phyloP scores from a whole-genome alignment of 2,797 vertebrate species.

The Morelia viridis region DNA sequence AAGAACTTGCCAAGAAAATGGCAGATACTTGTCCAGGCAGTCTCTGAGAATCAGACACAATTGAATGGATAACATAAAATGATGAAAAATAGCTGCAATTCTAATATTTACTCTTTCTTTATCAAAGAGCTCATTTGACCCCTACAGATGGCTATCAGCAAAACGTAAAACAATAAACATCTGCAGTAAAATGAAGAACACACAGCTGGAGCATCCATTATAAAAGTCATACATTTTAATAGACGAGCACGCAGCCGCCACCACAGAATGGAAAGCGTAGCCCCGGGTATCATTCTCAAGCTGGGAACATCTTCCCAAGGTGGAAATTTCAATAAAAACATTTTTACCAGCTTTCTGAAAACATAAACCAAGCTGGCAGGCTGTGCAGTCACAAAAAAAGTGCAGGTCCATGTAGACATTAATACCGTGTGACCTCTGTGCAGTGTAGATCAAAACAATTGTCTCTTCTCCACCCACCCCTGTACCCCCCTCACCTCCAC shows the following conservation, averaged over 20 bases:
- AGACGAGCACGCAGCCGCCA: background rate
- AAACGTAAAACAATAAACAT: background rate
- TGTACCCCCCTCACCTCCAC: background rate
- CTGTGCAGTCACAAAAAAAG: background rate
- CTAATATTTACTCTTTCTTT: background rate
- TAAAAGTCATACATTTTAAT: background rate
- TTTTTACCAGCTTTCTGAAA: background rate
- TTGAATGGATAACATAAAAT: too few relatives aligned
- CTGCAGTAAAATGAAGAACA: background rate
- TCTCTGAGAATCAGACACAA: too few relatives aligned
- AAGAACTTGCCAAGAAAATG: too few relatives aligned
- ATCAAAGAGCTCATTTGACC: background rate
- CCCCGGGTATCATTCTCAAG: background rate
- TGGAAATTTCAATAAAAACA: background rate
- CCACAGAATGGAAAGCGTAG: background rate
- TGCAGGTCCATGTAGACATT: background rate
- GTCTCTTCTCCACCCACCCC: background rate
- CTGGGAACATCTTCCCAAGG: background rate
- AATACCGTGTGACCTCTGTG: background rate
- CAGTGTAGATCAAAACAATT: background rate
- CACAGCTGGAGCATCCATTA: background rate
- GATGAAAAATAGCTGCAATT: background rate
- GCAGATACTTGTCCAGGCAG: too few relatives aligned
- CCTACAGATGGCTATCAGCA: background rate
- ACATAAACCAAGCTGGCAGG: background rate